phyloP scores from a whole-genome alignment of 2,113 vertebrate species.

The Sorex araneus region DNA sequence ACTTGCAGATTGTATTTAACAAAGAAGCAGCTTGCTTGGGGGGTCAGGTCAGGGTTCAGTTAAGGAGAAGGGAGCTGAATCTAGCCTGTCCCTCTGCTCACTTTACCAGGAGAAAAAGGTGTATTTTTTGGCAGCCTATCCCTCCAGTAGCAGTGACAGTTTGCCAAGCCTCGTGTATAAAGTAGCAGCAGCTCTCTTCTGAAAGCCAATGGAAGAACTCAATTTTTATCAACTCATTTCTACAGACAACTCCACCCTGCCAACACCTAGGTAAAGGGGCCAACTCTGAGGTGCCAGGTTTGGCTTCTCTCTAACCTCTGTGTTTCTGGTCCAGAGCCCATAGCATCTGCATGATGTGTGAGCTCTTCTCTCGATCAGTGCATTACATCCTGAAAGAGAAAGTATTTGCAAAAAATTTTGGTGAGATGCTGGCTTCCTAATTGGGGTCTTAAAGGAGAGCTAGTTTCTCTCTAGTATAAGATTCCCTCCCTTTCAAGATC shows the following conservation, averaged over 20 bases:
- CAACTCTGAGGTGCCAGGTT: neutral
- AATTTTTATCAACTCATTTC: neutral
- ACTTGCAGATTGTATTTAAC: neutral
- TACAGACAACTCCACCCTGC: neutral
- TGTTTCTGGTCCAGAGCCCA: neutral
- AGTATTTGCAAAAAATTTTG: neutral
- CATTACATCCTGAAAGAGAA: slow-evolving; percentile 7
- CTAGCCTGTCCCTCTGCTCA: neutral
- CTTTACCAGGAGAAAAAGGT: neutral
- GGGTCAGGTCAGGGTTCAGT: neutral
- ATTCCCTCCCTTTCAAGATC: neutral
- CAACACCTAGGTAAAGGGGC: neutral
- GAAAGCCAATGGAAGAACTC: neutral
- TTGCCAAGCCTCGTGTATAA: neutral
- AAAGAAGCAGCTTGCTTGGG: neutral
- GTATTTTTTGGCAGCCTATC: neutral
- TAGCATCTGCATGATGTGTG: neutral
- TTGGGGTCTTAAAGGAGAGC: neutral
- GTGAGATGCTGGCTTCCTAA: neutral
- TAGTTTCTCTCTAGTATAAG: neutral
- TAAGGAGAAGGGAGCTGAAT: neutral
- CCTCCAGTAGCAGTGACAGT: neutral
- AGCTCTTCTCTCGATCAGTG: neutral
- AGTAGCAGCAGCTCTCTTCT: neutral
- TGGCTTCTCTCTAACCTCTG: neutral